Percentiles rank a stretch among this genome's conserved stretches.
These are phyloP conservation scores for Cremastinae sp. DNA, from an alignment of 2,888 invertebrate genomes.

Conservation along the genomic window DNA sequence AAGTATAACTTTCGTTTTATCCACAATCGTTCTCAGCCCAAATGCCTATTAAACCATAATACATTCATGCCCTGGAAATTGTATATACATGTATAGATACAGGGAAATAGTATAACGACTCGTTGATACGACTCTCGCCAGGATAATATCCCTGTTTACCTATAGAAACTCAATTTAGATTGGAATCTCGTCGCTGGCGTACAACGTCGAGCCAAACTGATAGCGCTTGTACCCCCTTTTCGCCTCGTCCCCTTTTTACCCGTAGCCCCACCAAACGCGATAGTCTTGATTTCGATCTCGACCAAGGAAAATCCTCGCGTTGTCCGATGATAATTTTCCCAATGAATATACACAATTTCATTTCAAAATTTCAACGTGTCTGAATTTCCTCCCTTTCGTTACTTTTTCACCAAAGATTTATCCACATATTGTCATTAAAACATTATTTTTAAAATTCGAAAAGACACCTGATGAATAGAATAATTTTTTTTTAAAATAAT, in stretches of 20 bases:
- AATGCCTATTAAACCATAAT: constrained; percentile 37
- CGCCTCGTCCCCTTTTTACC: constrained; percentile 4
- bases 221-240: constrained; percentile 11
- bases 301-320: constrained; percentile 43
- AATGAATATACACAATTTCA: constrained; percentile 14
- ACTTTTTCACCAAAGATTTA: too few species aligned
- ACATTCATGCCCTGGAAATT: neutral
- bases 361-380: neutral
- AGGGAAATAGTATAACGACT: constrained; percentile 48
- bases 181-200: constrained; percentile 58
- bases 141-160: constrained; percentile 64
- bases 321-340: constrained; percentile 54
- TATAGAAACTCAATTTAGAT: constrained; percentile 63
- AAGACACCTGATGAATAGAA: too few species aligned
- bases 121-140: constrained; percentile 55
- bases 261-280: constrained; percentile 23
- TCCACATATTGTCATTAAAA: too few species aligned
- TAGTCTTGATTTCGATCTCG: constrained; percentile 49
- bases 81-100: constrained; percentile 12
- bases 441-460: too few species aligned
- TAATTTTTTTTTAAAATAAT: too few species aligned
- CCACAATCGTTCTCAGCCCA: constrained; percentile 32
- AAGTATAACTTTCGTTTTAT: constrained; percentile 41
- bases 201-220: constrained; percentile 56
- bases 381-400: neutral